phyloP scores from a whole-genome alignment of 1,140 invertebrate genomes.

The Stegodyphus dumicola region DNA sequence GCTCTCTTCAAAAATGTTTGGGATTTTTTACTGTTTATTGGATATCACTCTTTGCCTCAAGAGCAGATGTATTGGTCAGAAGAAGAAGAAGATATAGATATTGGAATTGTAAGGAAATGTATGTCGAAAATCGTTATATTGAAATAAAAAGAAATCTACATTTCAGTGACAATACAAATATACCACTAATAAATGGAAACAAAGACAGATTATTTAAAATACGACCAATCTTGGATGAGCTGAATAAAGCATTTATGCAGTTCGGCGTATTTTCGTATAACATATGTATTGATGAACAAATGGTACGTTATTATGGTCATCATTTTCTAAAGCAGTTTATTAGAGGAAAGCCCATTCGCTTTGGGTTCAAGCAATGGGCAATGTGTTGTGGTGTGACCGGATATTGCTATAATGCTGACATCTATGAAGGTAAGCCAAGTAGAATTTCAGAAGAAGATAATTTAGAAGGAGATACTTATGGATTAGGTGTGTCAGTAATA shows the following conservation, averaged over 20 bases:
- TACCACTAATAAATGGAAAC: constrained; percentile 19
- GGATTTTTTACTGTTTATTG: neutral
- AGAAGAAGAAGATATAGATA: too few species aligned
- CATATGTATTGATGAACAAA: constrained; percentile 19
- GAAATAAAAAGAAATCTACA: constrained; percentile 20
- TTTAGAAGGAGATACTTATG: constrained; percentile 16
- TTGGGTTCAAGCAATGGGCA: constrained; percentile 17
- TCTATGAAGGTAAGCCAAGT: constrained; percentile 18
- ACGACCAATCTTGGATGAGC: constrained; percentile 15
- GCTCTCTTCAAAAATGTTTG: constrained; percentile 17
- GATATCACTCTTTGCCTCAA: constrained; percentile 18
- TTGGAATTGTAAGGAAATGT: too few species aligned
- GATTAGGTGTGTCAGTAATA: constrained; percentile 19
- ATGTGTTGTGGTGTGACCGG: constrained; percentile 10
- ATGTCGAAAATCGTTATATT: constrained; percentile 20
- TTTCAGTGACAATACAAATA: constrained; percentile 17
- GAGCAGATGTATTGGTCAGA: constrained; percentile 12
- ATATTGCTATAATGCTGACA: constrained; percentile 17
- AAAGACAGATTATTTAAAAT: constrained; percentile 20
- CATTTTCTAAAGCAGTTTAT: constrained; percentile 19
- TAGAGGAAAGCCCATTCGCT: constrained; percentile 17
- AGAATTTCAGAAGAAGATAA: constrained; percentile 19
- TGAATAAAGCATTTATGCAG: constrained; percentile 19
- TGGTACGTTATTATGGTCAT: constrained; percentile 19
- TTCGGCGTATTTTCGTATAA: constrained; percentile 19